These are phyloP conservation scores for Myotis daubentonii DNA, from an alignment of 2,797 vertebrate genomes.

Conservation along the genomic window DNA sequence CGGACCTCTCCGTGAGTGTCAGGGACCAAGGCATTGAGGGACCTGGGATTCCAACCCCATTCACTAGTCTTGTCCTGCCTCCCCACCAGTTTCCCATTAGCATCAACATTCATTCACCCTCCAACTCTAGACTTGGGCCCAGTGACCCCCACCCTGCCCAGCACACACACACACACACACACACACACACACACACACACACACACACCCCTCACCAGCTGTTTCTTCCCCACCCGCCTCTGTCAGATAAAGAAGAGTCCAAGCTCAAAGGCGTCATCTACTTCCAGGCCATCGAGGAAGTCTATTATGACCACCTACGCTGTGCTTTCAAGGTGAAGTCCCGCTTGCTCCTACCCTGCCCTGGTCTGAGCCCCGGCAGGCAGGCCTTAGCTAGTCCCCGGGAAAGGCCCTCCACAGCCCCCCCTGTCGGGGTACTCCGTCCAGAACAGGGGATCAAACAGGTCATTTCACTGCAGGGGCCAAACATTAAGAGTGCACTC, in stretches of 20 bases:
- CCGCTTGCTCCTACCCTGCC: neutral
- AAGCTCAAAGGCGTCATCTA: constrained; percentile 95
- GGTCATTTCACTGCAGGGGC: neutral
- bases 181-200: neutral
- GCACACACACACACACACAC: neutral
- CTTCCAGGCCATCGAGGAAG: constrained; percentile 95
- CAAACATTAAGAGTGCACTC: neutral
- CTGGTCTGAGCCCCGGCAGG: fast-evolving
- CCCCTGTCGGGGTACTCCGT: neutral
- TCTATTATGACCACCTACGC: constrained; percentile 93
- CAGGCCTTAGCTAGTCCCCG: neutral
- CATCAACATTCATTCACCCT: neutral
- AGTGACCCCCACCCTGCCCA: neutral
- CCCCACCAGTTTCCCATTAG: neutral
- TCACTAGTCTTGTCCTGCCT: neutral
- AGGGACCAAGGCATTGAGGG: neutral
- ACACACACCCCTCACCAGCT: neutral
- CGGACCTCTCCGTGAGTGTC: neutral
- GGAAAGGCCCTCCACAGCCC: neutral
- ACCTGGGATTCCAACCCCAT: neutral
- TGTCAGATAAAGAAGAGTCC: constrained; percentile 91
- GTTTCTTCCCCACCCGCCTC: neutral
- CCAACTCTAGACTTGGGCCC: neutral
- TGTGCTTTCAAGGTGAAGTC: constrained; percentile 89
- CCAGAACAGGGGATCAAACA: neutral